Percentiles rank a stretch among this genome's conserved stretches.
phyloP scores from a whole-genome alignment of 2,113 vertebrate species.

The Natator depressus region DNA sequence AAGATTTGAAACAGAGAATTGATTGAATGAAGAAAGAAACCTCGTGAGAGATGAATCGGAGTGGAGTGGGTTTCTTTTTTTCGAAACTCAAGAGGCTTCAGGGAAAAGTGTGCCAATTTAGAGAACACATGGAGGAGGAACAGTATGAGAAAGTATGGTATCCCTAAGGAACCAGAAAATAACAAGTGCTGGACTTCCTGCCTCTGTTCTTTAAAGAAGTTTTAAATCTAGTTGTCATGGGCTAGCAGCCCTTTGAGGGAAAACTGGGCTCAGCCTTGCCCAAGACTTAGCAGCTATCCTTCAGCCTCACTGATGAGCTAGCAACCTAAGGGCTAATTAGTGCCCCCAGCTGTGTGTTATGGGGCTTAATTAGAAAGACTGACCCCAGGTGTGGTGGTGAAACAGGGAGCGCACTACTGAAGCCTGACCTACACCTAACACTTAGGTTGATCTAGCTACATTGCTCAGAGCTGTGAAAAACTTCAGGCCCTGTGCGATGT shows the following conservation, averaged over 20 bases:
- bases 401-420: not conserved
- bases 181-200: not conserved
- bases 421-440: not conserved
- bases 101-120: not conserved
- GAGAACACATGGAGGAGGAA: not conserved
- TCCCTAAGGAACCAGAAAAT: not conserved
- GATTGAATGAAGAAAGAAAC: not conserved
- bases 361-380: not conserved
- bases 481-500: too few relatives aligned
- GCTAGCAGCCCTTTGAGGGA: not conserved
- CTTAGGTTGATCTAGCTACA: too few relatives aligned
- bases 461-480: too few relatives aligned
- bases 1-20: not conserved
- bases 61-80: not conserved
- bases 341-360: not conserved
- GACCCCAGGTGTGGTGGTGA: too few relatives aligned
- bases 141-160: not conserved
- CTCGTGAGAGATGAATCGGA: not conserved
- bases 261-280: not conserved
- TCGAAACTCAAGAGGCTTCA: not conserved
- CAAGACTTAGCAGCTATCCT: not conserved
- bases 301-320: not conserved
- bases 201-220: not conserved
- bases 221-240: not conserved
- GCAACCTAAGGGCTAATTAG: not conserved